Evolutionary conservation across 23 tunicate species (phyloP), one percentile per base, ranked within the genome.

Genomic region (Corella eumyota): DNA sequence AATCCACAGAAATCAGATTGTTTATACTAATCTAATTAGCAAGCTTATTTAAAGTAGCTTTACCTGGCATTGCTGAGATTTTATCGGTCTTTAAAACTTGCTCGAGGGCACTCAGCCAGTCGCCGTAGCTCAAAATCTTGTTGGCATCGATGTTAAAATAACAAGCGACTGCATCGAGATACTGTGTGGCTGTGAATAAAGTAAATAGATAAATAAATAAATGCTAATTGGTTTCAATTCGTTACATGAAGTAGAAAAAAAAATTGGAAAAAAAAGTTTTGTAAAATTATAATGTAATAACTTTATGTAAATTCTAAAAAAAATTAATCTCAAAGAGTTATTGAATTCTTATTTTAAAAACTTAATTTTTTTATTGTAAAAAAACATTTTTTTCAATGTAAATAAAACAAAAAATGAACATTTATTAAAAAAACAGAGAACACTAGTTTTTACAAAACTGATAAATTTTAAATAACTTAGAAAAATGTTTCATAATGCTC

Each of bases 91-190:
- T 45, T 6, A 85, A 63, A 30, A 69, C 97, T 50, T 61, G 65
- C 45, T 90, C 97, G 20, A 90, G 46, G 5, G 79, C 83, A 35
- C 30, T 57, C 30, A 70, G 38, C 97, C 97, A 90, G 25, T 90
- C 97, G 23, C 58, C 79, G 35, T 81, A 81, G 32, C 97, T 73
- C 25, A 62, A 64, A 11, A 90, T 61, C 50, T 81, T 81, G 3
- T 44, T 49, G 25, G 84, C 70, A 40, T 90, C 90, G 29, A 90
- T 75, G 32, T 64, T 71, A 32, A 90, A 81, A 52, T 62, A 81
- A 36, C 80, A 50, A 47, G 90, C 97, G 24, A 90, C 74, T 15
- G 82, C 70, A 37, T 81, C 90, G 55, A 90, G 66, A 37, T 90
- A 90, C 48, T 90, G 91, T 29, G 55, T 74, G 3, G 78, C 90